Evolutionary conservation across 1,140 invertebrate species (phyloP).

Genomic region (Planococcus citri): DNA sequence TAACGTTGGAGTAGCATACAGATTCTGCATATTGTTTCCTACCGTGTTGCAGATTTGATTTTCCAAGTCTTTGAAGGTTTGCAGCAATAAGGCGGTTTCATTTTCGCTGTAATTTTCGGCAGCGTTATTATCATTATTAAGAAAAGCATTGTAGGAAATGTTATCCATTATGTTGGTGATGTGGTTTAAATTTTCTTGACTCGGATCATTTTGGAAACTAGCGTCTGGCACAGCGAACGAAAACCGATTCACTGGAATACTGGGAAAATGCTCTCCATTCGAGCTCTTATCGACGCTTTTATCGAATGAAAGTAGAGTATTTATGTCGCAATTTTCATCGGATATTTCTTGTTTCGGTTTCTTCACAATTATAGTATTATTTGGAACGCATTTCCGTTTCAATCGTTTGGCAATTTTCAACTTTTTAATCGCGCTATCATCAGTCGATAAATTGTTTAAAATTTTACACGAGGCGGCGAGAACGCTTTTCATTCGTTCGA

Average conservation of each 20-base stretch:
- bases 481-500: conserved; percentile 12
- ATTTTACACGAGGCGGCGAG: neutral
- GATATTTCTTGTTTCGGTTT: conserved; percentile 5
- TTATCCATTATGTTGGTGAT: neutral
- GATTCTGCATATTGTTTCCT: neutral
- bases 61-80: conserved; percentile 13
- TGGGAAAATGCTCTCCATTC: neutral
- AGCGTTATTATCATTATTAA: neutral
- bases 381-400: neutral
- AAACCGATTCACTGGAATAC: neutral
- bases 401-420: neutral
- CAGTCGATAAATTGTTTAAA: neutral
- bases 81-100: neutral
- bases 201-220: neutral
- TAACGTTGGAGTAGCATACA: neutral
- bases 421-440: neutral
- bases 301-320: neutral
- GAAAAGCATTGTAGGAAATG: neutral
- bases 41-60: neutral
- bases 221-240: neutral
- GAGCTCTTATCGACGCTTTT: neutral
- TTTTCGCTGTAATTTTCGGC: neutral
- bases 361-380: neutral
- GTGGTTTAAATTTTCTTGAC: neutral
- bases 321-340: conserved; percentile 8